A percentile compares a stretch with the other conserved stretches of the same genome.
Evolutionary conservation across 2,113 vertebrate species (phyloP).

Genomic region (Bettongia penicillata): DNA sequence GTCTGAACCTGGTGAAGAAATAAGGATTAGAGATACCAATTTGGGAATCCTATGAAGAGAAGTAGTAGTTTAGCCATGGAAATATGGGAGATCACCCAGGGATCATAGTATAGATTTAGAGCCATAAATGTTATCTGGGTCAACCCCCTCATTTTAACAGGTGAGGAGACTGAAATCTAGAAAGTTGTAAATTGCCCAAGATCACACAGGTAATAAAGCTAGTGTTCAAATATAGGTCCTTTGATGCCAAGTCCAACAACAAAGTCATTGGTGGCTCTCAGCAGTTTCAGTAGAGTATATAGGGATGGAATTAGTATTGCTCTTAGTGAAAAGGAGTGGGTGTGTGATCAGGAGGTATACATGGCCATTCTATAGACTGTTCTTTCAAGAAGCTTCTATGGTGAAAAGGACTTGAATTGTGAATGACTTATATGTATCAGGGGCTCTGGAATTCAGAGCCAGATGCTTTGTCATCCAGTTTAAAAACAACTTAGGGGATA

Average conservation of each 20-base stretch:
- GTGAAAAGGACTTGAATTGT: neutral
- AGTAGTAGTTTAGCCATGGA: neutral
- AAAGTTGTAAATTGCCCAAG: neutral
- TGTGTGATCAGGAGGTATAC: neutral
- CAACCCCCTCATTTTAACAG: neutral
- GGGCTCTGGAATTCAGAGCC: neutral
- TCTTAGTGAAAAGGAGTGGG: neutral
- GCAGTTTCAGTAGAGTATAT: neutral
- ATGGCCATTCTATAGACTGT: neutral
- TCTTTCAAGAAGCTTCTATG: neutral
- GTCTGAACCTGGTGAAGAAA: neutral
- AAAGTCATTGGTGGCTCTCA: neutral
- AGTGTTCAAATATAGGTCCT: neutral
- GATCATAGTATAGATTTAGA: neutral
- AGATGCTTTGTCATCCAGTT: neutral
- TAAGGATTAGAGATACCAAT: neutral
- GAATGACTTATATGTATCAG: neutral
- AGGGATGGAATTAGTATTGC: neutral
- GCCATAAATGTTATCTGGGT: neutral
- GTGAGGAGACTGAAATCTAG: neutral
- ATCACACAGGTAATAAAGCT: neutral
- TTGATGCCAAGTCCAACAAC: neutral
- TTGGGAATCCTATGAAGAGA: neutral
- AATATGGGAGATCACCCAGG: neutral
- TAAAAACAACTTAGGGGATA: neutral